Evolutionary conservation across 2,888 invertebrate genomes (phyloP).

Genomic region (Nebria salina): DNA sequence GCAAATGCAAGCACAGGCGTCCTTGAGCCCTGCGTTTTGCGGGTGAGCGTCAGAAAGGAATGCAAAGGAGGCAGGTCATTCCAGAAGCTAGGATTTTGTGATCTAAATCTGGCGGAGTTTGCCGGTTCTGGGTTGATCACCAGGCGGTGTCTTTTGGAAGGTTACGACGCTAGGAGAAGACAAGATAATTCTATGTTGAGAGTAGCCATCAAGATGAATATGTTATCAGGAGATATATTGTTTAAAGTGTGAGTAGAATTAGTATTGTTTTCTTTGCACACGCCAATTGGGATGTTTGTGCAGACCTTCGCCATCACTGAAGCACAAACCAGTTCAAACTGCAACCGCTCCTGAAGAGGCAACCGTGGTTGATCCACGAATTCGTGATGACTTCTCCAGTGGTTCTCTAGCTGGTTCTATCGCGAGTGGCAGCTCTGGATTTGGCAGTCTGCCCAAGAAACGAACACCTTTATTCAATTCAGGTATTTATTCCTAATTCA

Average conservation of each 20-base stretch:
- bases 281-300: not conserved
- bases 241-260: conserved; percentile 90
- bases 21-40: conserved; percentile 90
- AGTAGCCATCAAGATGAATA: conserved; percentile 90
- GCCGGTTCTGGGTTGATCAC: conserved; percentile 91
- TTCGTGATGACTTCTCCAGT: conserved; percentile 67
- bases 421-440: conserved; percentile 83
- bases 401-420: conserved; percentile 71
- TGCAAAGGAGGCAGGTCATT: conserved; percentile 85
- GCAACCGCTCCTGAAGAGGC: conserved; percentile 61
- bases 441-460: conserved; percentile 84
- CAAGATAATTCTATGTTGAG: conserved; percentile 97
- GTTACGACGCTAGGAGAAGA: conserved; percentile 90
- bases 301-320: conserved; percentile 69
- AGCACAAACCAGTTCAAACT: conserved; percentile 58
- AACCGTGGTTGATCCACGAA: conserved; percentile 64
- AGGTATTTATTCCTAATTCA: conserved; percentile 56
- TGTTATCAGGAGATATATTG: conserved; percentile 94
- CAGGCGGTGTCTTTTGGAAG: conserved; percentile 91
- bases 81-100: conserved; percentile 97
- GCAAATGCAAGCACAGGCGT: conserved; percentile 95
- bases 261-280: not conserved
- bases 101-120: conserved; percentile 96
- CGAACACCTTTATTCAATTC: conserved; percentile 70
- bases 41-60: conserved; percentile 95